Evolutionary conservation across 2,888 invertebrate genomes (phyloP).

Genomic region (Lasioglossum zephyrum): DNA sequence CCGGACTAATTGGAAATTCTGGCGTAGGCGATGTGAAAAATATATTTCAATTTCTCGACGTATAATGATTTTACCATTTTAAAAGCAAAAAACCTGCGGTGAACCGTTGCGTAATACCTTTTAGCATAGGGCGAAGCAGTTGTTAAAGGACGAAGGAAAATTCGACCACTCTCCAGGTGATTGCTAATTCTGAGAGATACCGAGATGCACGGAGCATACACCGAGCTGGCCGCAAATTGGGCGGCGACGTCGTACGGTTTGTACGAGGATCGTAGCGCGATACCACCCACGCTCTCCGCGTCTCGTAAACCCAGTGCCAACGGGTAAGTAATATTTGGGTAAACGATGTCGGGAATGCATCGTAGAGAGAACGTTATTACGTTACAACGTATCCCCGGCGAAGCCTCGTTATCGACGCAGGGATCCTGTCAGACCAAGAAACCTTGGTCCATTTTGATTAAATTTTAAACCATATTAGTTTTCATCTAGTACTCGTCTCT

Average conservation of each 20-base stretch:
- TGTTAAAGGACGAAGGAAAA: not conserved
- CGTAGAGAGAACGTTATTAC: slow-evolving; percentile 29
- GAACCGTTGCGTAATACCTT: not conserved
- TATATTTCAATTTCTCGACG: no score
- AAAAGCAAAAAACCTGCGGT: no score
- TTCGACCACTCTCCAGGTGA: not conserved
- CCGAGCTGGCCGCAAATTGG: not conserved
- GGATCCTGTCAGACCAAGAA: not conserved
- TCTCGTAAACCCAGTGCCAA: slow-evolving; percentile 27
- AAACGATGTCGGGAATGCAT: slow-evolving; percentile 27
- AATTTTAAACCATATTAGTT: not conserved
- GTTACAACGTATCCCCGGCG: not conserved
- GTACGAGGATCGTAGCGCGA: not conserved
- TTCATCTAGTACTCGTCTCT: not conserved
- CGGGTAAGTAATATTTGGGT: slow-evolving; percentile 29
- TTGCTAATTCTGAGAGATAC: not conserved
- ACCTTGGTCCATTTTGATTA: not conserved
- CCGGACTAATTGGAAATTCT: no score
- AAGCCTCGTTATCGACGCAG: slow-evolving; percentile 10
- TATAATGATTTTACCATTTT: no score
- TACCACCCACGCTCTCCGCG: not conserved
- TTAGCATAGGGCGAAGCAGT: not conserved
- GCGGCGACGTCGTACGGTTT: not conserved
- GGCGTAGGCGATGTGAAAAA: no score
- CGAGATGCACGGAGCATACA: not conserved